phyloP scores from a whole-genome alignment of 64 coral and sea anemone species.

The Anthopleura sola region DNA sequence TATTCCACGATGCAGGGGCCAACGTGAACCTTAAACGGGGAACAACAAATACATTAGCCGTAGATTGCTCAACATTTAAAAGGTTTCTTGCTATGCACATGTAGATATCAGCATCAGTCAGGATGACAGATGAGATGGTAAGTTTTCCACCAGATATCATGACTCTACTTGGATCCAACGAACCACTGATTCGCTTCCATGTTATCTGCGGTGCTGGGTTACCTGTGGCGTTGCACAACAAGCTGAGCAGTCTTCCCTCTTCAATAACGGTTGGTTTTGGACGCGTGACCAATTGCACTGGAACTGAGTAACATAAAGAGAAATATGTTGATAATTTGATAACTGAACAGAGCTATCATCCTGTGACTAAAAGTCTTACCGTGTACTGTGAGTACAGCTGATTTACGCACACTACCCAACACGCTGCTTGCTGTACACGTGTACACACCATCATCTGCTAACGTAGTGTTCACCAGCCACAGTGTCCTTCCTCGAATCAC shows the following conservation, averaged over 20 bases:
- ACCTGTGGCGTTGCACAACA: not conserved
- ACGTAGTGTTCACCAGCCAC: not conserved
- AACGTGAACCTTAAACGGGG: not conserved
- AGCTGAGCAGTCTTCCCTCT: not conserved
- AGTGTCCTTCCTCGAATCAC: not conserved
- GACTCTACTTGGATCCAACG: not conserved
- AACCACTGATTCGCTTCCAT: not conserved
- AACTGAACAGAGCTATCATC: too few relatives aligned
- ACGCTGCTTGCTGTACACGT: conserved; percentile 33
- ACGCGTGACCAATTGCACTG: not conserved
- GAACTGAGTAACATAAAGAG: not conserved
- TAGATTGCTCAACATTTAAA: not conserved
- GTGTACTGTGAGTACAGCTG: conserved; percentile 20
- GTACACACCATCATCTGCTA: conserved; percentile 35
- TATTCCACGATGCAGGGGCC: not conserved
- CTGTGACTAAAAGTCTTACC: not conserved
- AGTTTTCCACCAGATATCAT: not conserved
- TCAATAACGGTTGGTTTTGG: conserved; percentile 5
- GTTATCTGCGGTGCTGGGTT: not conserved
- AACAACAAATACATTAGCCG: not conserved
- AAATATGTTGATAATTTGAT: not conserved
- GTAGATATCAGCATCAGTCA: not conserved
- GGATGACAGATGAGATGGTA: not conserved
- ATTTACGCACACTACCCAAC: conserved; percentile 14
- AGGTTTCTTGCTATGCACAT: not conserved